A percentile compares a stretch with the other conserved stretches of the same genome.
Conservation (phyloP, 92 coral and sea anemone species). For the Bergia puertoricense region DNA sequence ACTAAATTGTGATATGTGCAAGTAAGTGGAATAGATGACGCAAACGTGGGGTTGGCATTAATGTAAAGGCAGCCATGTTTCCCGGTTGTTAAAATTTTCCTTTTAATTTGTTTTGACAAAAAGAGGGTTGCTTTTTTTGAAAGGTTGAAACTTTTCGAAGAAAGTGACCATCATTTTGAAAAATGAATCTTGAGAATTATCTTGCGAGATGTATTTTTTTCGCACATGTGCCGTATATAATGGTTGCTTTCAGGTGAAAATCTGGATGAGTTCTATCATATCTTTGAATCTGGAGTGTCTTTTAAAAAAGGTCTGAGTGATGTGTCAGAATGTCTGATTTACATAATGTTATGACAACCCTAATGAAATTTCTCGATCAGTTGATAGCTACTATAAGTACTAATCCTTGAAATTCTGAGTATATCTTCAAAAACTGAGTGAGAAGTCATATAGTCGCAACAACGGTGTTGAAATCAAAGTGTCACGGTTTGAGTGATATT, state of each 20-base stretch:
- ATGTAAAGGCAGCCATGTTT: not conserved
- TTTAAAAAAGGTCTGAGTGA: not conserved
- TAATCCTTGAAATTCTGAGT: not conserved
- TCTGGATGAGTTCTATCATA: not conserved
- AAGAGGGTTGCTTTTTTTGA: too few species aligned
- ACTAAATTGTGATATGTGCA: not conserved
- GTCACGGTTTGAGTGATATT: not conserved
- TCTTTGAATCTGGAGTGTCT: slow-evolving; percentile 16
- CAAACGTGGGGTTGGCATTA: not conserved
- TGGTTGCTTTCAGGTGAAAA: too few species aligned
- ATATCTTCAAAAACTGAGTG: not conserved
- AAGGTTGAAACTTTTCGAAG: too few species aligned
- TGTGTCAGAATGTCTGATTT: not conserved
- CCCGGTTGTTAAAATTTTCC: not conserved
- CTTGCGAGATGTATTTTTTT: not conserved
- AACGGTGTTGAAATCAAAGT: not conserved
- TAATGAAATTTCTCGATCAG: not conserved
- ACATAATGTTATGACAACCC: slow-evolving; percentile 5
- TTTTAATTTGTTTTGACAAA: too few species aligned
- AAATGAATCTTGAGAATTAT: not conserved
- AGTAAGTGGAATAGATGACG: not conserved
- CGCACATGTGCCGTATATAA: not conserved
- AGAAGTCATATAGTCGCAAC: not conserved
- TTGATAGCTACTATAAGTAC: not conserved
- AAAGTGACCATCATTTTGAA: too few species aligned